Percentiles rank a stretch among this genome's conserved stretches.
phyloP scores from a whole-genome alignment of 35 echinoderm and acorn worm species.

The Apostichopus parvimensis region DNA sequence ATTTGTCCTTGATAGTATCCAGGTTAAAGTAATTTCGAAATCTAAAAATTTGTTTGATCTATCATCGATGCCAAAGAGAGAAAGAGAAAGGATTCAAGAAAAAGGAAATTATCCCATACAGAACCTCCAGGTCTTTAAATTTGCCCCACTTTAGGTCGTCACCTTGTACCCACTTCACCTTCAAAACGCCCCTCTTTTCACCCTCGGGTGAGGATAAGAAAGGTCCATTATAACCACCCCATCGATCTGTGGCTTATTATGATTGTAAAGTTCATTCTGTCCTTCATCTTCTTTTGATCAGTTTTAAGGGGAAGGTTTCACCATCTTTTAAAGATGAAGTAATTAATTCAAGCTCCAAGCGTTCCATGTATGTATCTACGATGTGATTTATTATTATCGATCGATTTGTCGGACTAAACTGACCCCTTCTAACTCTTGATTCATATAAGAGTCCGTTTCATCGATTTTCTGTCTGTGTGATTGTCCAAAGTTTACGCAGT shows the following conservation, averaged over 20 bases:
- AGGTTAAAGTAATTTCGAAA: too few relatives aligned
- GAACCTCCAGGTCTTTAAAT: neutral
- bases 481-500: neutral
- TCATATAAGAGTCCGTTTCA: neutral
- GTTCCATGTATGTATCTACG: neutral
- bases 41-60: too few relatives aligned
- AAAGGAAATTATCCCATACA: too few relatives aligned
- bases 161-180: neutral
- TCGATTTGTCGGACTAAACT: neutral
- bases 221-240: neutral
- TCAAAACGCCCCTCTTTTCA: neutral
- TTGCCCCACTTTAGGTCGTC: neutral
- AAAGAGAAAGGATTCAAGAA: too few relatives aligned
- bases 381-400: constrained; percentile 35
- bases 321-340: neutral
- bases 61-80: too few relatives aligned
- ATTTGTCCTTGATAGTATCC: too few relatives aligned
- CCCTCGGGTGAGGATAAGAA: neutral
- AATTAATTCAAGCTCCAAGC: neutral
- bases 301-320: neutral
- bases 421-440: neutral
- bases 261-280: neutral
- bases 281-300: neutral
- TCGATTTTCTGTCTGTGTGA: constrained; percentile 22
- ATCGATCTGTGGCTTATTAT: neutral